Evolutionary conservation across 2,113 vertebrate species (phyloP).

Genomic region (Porphyrio hochstetteri): DNA sequence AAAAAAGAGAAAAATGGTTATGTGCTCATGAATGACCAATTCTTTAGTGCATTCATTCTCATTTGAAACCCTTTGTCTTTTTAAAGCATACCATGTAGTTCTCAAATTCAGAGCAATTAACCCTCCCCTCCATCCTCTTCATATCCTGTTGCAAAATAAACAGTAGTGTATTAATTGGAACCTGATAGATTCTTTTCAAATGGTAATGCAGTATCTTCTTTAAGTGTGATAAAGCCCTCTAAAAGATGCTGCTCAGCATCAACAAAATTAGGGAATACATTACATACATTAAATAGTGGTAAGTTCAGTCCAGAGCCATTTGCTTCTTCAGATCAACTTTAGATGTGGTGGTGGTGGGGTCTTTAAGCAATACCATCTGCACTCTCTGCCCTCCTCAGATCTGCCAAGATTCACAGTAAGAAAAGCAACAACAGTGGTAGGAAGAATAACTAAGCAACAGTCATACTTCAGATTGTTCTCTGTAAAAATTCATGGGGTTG

Average conservation of each 20-base stretch:
- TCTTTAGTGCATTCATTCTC: conserved; percentile 7
- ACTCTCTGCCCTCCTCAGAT: background rate
- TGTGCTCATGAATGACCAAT: background rate
- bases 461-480: background rate
- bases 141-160: background rate
- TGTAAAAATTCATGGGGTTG: background rate
- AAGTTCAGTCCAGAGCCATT: background rate
- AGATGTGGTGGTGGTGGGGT: background rate
- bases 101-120: background rate
- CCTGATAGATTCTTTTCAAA: background rate
- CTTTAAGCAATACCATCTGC: background rate
- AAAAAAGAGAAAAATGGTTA: background rate
- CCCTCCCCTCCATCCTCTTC: background rate
- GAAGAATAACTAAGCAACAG: background rate
- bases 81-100: background rate
- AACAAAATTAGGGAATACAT: background rate
- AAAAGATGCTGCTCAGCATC: conserved; percentile 1
- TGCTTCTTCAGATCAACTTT: background rate
- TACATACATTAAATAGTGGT: conserved; percentile 35
- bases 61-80: background rate
- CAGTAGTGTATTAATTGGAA: background rate
- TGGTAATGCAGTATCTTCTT: background rate
- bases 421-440: background rate
- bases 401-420: conserved; percentile 14
- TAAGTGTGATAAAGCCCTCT: background rate